Evolutionary conservation across 2,888 invertebrate species (phyloP).

Genomic region (Epistrophe grossulariae): DNA sequence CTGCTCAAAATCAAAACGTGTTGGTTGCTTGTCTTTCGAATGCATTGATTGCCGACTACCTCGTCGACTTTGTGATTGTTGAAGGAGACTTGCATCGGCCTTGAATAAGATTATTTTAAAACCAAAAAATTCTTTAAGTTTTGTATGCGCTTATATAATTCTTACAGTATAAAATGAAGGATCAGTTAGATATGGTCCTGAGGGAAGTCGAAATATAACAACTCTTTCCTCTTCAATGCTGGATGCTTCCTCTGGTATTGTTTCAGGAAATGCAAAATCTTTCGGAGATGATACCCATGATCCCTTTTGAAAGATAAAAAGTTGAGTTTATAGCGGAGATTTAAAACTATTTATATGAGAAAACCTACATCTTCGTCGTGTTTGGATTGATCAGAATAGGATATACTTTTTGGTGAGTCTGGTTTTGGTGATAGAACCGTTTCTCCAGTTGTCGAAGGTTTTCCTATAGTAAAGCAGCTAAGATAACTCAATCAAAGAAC

Average conservation of each 20-base stretch:
- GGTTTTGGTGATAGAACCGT: constrained; percentile 81
- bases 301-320: constrained; percentile 83
- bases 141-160: neutral
- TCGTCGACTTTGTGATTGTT: constrained; percentile 84
- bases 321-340: neutral
- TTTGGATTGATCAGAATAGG: constrained; percentile 81
- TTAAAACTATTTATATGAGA: neutral
- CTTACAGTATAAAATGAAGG: constrained; percentile 91
- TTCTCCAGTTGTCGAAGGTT: constrained; percentile 80
- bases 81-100: constrained; percentile 92
- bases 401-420: constrained; percentile 83
- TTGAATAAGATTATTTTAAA: constrained; percentile 79
- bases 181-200: constrained; percentile 90
- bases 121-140: neutral
- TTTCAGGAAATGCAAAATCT: constrained; percentile 95
- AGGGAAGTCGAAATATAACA: constrained; percentile 93
- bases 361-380: constrained; percentile 82
- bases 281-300: constrained; percentile 94
- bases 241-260: constrained; percentile 96
- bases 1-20: constrained; percentile 83
- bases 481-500: neutral
- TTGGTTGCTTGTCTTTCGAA: constrained; percentile 81
- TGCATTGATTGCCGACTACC: constrained; percentile 83
- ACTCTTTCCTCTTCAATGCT: constrained; percentile 97
- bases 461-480: constrained; percentile 76